Conservation (phyloP, 1,140 invertebrate genomes). For the Gryllus bimaculatus region DNA sequence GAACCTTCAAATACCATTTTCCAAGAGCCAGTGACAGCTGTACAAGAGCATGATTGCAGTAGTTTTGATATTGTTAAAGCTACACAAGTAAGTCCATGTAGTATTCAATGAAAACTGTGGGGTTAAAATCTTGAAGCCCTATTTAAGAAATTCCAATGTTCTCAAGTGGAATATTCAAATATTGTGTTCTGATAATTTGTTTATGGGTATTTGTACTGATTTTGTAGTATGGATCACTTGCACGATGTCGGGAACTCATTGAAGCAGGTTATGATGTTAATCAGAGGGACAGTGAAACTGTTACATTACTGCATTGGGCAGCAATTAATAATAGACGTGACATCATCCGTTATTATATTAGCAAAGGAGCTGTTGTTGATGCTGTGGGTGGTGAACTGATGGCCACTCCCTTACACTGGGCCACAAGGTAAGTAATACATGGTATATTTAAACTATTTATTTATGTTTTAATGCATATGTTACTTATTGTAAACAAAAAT, state of each 20-base stretch:
- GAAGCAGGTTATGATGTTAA: constrained; percentile 86
- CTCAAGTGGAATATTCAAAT: constrained; percentile 20
- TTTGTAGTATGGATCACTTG: constrained; percentile 72
- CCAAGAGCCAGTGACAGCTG: constrained; percentile 32
- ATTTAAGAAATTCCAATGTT: neutral
- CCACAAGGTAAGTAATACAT: constrained; percentile 55
- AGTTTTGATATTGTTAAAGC: constrained; percentile 90
- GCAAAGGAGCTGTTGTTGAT: constrained; percentile 83
- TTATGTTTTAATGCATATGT: too few species aligned
- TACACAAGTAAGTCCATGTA: constrained; percentile 52
- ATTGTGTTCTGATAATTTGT: constrained; percentile 25
- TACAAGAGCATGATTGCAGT: constrained; percentile 56
- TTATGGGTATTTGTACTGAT: neutral
- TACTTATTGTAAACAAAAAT: too few species aligned
- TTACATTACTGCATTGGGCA: constrained; percentile 96
- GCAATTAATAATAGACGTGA: constrained; percentile 94
- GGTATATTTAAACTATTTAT: neutral
- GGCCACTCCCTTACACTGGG: constrained; percentile 97
- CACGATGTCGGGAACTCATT: constrained; percentile 72
- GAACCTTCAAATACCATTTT: constrained; percentile 33
- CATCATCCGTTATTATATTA: constrained; percentile 80
- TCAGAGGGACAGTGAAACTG: constrained; percentile 80
- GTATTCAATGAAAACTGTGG: too few species aligned
- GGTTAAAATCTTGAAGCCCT: neutral
- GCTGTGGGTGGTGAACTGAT: constrained; percentile 89